Evolutionary conservation across 2,113 vertebrate species (phyloP).

Genomic region (Saccopteryx leptura): DNA sequence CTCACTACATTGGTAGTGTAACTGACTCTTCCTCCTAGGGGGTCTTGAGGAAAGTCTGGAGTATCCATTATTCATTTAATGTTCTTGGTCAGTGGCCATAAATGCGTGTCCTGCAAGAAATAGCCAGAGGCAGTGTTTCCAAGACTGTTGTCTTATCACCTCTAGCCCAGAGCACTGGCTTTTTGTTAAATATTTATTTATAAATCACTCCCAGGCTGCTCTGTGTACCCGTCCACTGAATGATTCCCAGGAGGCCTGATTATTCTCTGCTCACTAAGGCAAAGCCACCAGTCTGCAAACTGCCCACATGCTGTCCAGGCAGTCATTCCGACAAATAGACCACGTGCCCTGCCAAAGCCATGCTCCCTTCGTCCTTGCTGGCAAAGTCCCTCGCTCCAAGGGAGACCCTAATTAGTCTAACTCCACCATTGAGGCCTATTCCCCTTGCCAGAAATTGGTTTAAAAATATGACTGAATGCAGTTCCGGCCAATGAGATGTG

Average conservation of each 20-base stretch:
- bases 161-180: neutral
- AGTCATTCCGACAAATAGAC: neutral
- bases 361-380: neutral
- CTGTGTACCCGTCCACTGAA: neutral
- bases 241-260: neutral
- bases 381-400: neutral
- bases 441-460: neutral
- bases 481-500: neutral
- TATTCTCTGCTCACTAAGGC: neutral
- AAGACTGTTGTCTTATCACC: neutral
- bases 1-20: neutral
- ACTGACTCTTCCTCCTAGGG: neutral
- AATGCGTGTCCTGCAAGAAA: constrained; percentile 17
- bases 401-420: neutral
- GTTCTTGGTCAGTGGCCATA: neutral
- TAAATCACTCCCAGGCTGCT: constrained; percentile 12
- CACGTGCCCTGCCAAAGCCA: neutral
- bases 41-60: neutral
- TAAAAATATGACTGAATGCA: neutral
- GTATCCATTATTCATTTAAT: neutral
- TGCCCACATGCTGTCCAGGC: neutral
- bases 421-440: neutral
- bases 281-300: neutral
- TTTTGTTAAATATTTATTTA: constrained; percentile 59
- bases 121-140: neutral